Conservation (phyloP, 2,113 vertebrate genomes). For the Synchiropus splendidus region DNA sequence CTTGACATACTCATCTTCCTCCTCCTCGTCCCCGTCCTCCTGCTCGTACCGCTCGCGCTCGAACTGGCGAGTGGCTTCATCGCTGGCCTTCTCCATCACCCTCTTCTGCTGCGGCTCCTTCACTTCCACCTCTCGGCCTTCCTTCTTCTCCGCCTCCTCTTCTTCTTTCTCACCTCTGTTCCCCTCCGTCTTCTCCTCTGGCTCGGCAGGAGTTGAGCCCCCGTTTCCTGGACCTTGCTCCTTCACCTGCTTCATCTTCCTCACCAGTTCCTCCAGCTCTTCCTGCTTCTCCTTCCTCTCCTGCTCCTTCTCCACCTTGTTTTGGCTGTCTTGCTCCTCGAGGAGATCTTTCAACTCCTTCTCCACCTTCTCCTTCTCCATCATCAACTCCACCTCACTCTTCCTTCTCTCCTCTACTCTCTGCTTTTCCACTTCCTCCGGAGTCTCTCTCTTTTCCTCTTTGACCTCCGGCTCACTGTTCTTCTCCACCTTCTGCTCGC, state of each 20-base stretch:
- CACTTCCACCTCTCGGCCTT: conserved; percentile 15
- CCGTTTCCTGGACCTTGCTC: too few relatives aligned
- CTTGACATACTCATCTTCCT: conserved; percentile 36
- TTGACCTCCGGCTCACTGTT: conserved; percentile 25
- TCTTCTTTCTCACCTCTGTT: neutral
- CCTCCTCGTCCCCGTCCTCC: conserved; percentile 31
- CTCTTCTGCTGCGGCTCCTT: conserved; percentile 60
- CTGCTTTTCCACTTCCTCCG: conserved; percentile 29
- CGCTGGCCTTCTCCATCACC: conserved; percentile 71
- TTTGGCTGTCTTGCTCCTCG: conserved; percentile 42
- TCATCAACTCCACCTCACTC: conserved; percentile 57
- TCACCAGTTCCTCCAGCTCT: conserved; percentile 53
- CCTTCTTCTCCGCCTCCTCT: conserved; percentile 11
- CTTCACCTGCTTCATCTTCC: conserved; percentile 47
- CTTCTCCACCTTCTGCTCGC: conserved; percentile 22
- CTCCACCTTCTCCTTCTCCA: conserved; percentile 67
- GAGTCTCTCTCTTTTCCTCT: conserved; percentile 11
- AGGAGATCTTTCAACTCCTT: conserved; percentile 51
- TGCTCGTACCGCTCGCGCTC: conserved; percentile 52
- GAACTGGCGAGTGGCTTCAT: conserved; percentile 70
- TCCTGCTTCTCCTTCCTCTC: conserved; percentile 50
- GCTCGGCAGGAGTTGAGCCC: too few relatives aligned
- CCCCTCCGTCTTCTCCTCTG: conserved; percentile 12
- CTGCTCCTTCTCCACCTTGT: conserved; percentile 35
- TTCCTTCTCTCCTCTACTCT: conserved; percentile 42